Base-by-base conservation (phyloP, 2,797 vertebrate genomes). In the Anguilla marmorata region DNA sequence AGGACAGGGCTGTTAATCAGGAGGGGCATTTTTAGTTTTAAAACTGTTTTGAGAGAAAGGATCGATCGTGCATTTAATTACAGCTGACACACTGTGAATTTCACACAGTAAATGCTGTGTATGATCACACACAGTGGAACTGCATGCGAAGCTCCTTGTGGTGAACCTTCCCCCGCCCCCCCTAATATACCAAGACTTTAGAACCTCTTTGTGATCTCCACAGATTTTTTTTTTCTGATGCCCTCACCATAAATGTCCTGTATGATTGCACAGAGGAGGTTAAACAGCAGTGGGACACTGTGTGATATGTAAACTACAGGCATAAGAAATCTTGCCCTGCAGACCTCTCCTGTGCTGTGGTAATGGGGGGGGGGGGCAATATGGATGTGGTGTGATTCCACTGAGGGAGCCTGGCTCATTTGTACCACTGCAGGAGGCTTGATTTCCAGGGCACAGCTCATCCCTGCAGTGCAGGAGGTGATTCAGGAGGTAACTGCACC, bases 401-500 rank as follows among this genome's bases (percentile, higher is more conserved):
- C 27, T n/a, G 33, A 50, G 30, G 41, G 16, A 33, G 33, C 37
- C 27, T 12, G 86, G 24, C 12, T 79, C 52, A 80, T 48, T 27
- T 56, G 54, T 30, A 86, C 37, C 37, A 9, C 63, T n/a, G 30
- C 37, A 24, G 37, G 48, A 52, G 50, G 50, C 3, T 52, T 12
- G 50, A 52, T 52, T 52, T 52, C 50, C 56, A 33, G 41, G 74
- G 37, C 33, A 19, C 27, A 56, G 50, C 69, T 86, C 69, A 37
- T 86, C 69, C 69, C 24, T 56, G 48, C 48, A 11, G 82, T 85
- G 69, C 76, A 80, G 45, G 87, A 45, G 69, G 52, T 87, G 56
- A 86, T 89, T 89, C 58, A 54, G 27, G 69, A 69, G 41, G 56
- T 48, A 89, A 88, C 66, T 37, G 6, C 87, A 37, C 88, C 60